Conservation (phyloP, 35 echinoderm and acorn worm species). For the Holothuria glaberrima region DNA sequence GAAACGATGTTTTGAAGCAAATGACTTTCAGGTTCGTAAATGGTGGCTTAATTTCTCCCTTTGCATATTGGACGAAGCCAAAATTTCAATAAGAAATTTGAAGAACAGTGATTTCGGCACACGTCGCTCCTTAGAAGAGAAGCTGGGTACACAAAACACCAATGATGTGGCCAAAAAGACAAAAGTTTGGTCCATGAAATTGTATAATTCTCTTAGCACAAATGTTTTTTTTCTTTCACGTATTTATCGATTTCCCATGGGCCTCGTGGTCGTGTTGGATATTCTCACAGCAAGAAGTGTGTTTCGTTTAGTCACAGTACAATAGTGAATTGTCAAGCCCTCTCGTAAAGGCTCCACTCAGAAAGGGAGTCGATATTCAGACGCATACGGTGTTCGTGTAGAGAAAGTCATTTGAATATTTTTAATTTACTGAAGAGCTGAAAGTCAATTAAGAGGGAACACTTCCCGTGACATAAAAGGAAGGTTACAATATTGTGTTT, state of each 20-base stretch:
- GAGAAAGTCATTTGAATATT: no score
- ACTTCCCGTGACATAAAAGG: no score
- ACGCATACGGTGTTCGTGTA: no score
- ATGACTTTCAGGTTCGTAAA: not conserved
- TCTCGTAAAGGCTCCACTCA: not conserved
- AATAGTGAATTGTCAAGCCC: conserved; percentile 34
- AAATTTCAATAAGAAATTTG: conserved; percentile 27
- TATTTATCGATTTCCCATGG: conserved; percentile 38
- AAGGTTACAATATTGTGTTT: no score
- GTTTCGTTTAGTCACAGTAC: conserved; percentile 22
- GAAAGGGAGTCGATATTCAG: no score
- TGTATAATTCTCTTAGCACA: conserved; percentile 23
- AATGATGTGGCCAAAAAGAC: conserved; percentile 30
- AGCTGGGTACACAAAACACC: conserved; percentile 40
- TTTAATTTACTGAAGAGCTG: no score
- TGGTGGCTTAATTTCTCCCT: not conserved
- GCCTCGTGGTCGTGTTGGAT: not conserved
- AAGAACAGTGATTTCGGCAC: conserved; percentile 45
- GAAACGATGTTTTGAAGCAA: not conserved
- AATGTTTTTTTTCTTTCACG: conserved; percentile 12
- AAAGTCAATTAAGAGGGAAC: no score
- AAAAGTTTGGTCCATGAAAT: conserved; percentile 40
- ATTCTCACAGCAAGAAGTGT: conserved; percentile 6
- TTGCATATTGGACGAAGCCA: conserved; percentile 20
- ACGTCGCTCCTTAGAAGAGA: conserved; percentile 21